Conservation (phyloP, 2,797 vertebrate species). For the Urosaurus nigricauda region DNA sequence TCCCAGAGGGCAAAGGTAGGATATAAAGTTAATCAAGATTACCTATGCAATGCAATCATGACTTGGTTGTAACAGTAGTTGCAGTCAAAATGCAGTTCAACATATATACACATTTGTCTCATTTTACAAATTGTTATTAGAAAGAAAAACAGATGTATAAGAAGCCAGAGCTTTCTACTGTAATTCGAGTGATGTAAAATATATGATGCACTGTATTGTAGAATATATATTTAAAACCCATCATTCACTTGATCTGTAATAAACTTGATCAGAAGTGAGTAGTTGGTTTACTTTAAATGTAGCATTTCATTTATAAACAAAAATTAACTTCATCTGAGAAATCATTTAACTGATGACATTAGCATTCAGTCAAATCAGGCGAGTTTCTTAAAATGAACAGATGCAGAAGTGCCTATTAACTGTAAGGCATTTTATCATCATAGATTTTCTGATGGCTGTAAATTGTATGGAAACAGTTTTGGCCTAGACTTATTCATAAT, state of each 20-base stretch:
- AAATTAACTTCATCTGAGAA: constrained; percentile 30
- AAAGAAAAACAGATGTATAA: constrained; percentile 17
- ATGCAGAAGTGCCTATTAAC: constrained; percentile 22
- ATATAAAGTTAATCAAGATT: constrained; percentile 21
- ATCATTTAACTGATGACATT: constrained; percentile 55
- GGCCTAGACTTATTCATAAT: constrained; percentile 45
- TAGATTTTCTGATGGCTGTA: constrained; percentile 55
- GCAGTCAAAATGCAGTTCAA: constrained; percentile 19
- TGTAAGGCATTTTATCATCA: constrained; percentile 41
- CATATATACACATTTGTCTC: constrained; percentile 32
- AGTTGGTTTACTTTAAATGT: constrained; percentile 4
- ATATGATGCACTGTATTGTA: not conserved
- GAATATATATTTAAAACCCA: constrained; percentile 49
- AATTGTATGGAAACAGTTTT: constrained; percentile 49
- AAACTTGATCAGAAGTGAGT: constrained; percentile 32
- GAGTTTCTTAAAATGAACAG: constrained; percentile 56
- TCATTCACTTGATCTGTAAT: constrained; percentile 62
- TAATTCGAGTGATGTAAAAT: constrained; percentile 43
- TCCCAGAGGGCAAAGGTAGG: constrained; percentile 10
- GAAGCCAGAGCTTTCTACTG: constrained; percentile 36
- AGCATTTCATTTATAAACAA: constrained; percentile 34
- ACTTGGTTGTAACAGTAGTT: constrained; percentile 36
- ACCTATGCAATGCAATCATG: constrained; percentile 17
- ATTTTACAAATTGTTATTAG: constrained; percentile 21
- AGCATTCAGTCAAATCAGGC: constrained; percentile 41